Percentiles rank a stretch among this genome's conserved stretches.
These are phyloP conservation scores for Morone chrysops DNA, from an alignment of 2,113 vertebrate genomes.

Conservation along the genomic window DNA sequence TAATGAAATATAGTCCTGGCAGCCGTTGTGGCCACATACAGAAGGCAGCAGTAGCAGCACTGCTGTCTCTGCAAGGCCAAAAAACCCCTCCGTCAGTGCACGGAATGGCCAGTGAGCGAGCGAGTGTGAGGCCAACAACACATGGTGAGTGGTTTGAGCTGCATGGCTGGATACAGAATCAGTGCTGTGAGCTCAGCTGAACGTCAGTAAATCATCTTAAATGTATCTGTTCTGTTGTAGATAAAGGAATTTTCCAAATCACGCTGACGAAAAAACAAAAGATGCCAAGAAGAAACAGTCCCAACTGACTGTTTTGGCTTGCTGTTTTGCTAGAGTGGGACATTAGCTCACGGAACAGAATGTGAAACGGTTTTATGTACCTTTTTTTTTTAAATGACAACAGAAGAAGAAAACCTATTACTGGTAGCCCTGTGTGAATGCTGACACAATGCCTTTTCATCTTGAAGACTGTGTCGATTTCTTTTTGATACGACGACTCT, in stretches of 20 bases:
- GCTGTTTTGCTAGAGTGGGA: not conserved
- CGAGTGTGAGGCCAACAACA: constrained; percentile 57
- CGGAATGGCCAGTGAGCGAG: constrained; percentile 46
- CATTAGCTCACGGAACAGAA: not conserved
- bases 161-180: constrained; percentile 47
- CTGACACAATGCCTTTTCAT: not conserved
- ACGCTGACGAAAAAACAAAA: constrained; percentile 3
- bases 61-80: constrained; percentile 36
- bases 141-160: constrained; percentile 56
- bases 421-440: not conserved
- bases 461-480: not conserved
- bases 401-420: not conserved
- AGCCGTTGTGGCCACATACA: constrained; percentile 44
- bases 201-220: constrained; percentile 46
- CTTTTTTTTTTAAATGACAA: not conserved
- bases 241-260: constrained; percentile 32
- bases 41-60: constrained; percentile 45
- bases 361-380: not conserved
- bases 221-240: constrained; percentile 37
- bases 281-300: not conserved
- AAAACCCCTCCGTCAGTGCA: constrained; percentile 34
- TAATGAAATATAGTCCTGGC: constrained; percentile 57
- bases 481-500: not conserved
- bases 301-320: constrained; percentile 3
- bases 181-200: constrained; percentile 37